A percentile compares a stretch with the other conserved stretches of the same genome.
phyloP scores from a whole-genome alignment of 2,797 vertebrate genomes.

The Epinephelus malabaricus region DNA sequence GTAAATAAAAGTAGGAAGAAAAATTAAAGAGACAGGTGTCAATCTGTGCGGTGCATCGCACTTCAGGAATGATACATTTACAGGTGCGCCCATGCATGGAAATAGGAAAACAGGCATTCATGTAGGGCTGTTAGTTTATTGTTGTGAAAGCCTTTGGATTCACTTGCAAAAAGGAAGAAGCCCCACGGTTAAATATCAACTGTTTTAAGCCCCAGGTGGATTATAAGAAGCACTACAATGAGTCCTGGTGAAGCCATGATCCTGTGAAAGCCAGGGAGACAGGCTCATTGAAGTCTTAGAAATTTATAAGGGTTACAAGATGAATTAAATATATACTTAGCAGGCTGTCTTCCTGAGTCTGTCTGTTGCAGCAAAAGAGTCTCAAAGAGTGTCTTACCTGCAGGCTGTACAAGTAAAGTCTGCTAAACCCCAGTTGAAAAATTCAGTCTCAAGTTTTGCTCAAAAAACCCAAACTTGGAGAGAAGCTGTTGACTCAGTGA shows the following conservation, averaged over 20 bases:
- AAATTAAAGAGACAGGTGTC: slow-evolving; percentile 8
- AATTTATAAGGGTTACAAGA: slow-evolving; percentile 23
- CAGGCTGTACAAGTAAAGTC: slow-evolving; percentile 13
- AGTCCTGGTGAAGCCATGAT: slow-evolving; percentile 31
- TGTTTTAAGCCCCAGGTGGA: slow-evolving; percentile 31
- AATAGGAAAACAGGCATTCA: neutral
- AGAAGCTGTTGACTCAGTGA: neutral
- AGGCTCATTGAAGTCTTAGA: slow-evolving; percentile 32
- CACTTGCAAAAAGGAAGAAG: neutral
- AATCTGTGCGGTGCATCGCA: neutral
- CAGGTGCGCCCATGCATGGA: neutral
- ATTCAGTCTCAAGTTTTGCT: neutral
- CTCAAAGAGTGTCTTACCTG: slow-evolving; percentile 3
- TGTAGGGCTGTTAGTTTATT: neutral
- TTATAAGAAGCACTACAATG: slow-evolving; percentile 20
- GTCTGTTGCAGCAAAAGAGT: neutral
- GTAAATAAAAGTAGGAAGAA: neutral
- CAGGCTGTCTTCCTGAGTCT: slow-evolving; percentile 5
- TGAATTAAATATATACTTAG: slow-evolving; percentile 34
- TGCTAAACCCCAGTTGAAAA: slow-evolving; percentile 6
- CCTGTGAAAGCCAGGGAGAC: slow-evolving; percentile 39
- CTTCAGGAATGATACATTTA: neutral
- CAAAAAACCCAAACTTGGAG: neutral
- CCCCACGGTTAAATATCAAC: neutral
- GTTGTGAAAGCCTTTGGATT: slow-evolving; percentile 11